Percentiles rank a stretch among this genome's conserved stretches.
Conservation (phyloP, 2,888 invertebrate species). For the Arenicola marina region DNA sequence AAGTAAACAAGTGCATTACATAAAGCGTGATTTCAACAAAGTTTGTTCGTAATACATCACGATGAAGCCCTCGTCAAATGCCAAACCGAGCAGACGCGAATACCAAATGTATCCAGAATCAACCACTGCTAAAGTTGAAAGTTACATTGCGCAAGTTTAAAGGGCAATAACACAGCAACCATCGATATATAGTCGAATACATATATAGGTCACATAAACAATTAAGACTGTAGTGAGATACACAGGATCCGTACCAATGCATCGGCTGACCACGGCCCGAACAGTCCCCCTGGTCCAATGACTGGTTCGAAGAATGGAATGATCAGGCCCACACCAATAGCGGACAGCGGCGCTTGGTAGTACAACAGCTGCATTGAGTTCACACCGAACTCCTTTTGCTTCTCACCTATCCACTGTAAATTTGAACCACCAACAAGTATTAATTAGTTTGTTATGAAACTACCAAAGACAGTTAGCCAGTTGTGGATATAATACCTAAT, state of each 20-base stretch:
- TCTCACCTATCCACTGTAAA: conserved; percentile 26
- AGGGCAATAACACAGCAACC: conserved; percentile 8
- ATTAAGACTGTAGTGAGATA: background rate
- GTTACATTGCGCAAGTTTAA: no score
- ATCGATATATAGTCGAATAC: background rate
- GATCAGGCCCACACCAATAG: conserved; percentile 61
- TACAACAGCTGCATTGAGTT: conserved; percentile 68
- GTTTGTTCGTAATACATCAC: no score
- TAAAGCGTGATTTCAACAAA: no score
- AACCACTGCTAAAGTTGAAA: no score
- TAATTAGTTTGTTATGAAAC: no score
- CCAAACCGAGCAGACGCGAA: no score
- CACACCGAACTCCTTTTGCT: conserved; percentile 22
- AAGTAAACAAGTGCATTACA: no score
- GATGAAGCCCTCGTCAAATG: no score
- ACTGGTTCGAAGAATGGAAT: conserved; percentile 66
- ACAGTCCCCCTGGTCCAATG: conserved; percentile 52
- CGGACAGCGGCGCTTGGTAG: conserved; percentile 68
- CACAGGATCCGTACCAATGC: conserved; percentile 20
- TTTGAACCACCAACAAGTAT: background rate
- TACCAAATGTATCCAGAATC: no score
- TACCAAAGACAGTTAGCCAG: no score
- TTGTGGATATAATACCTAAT: no score
- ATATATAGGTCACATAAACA: background rate
- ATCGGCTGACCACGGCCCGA: conserved; percentile 35